Evolutionary conservation across 2,797 vertebrate species (phyloP).

Genomic region (Danio kyathit): DNA sequence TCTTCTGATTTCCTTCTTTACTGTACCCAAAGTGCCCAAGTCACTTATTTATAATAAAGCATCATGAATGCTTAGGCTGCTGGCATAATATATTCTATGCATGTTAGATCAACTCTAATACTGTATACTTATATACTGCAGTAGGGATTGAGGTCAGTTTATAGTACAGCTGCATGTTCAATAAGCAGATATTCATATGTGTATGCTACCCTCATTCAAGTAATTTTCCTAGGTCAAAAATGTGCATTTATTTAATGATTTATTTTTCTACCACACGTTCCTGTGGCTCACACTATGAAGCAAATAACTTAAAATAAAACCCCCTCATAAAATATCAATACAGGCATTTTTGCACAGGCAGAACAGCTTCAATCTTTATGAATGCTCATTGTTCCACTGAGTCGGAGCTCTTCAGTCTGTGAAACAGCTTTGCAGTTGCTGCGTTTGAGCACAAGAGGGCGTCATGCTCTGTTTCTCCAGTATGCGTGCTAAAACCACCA

Average conservation of each 20-base stretch:
- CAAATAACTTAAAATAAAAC: constrained; percentile 45
- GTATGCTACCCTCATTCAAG: constrained; percentile 15
- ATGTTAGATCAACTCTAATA: constrained; percentile 60
- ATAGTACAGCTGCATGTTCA: constrained; percentile 60
- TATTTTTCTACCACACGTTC: background rate
- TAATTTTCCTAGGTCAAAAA: constrained; percentile 7
- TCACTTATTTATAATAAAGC: constrained; percentile 28
- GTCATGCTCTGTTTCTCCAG: constrained; percentile 62
- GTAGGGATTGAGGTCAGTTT: constrained; percentile 61
- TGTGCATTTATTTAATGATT: background rate
- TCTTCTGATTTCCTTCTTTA: background rate
- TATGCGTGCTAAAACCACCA: background rate
- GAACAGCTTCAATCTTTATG: constrained; percentile 29
- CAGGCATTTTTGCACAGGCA: constrained; percentile 67
- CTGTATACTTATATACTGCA: constrained; percentile 58
- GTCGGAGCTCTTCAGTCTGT: constrained; percentile 38
- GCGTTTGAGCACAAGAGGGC: constrained; percentile 62
- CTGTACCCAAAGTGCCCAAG: background rate
- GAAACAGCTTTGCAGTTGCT: constrained; percentile 60
- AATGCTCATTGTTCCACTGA: constrained; percentile 49
- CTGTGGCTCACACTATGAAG: background rate
- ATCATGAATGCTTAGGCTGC: constrained; percentile 55
- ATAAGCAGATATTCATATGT: constrained; percentile 18
- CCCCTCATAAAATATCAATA: constrained; percentile 59
- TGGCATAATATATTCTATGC: constrained; percentile 44